Evolutionary conservation across 2,113 vertebrate species (phyloP).

Genomic region (Cebidichthys violaceus): DNA sequence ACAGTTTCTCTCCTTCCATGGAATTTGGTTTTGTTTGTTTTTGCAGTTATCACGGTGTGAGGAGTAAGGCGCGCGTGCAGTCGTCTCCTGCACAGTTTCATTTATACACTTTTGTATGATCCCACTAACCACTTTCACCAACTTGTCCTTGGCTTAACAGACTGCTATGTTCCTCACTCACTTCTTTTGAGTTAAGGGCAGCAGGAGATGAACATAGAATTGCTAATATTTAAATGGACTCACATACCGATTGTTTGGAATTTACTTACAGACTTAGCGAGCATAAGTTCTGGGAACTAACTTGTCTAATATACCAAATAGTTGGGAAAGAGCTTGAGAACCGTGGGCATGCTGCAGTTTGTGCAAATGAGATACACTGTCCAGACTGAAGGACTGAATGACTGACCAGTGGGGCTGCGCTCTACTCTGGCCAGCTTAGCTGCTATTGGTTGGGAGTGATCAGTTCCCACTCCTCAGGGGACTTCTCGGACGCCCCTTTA

Average conservation of each 20-base stretch:
- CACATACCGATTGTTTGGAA: conserved; percentile 42
- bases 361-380: conserved; percentile 80
- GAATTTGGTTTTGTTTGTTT: conserved; percentile 47
- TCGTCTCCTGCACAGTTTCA: conserved; percentile 26
- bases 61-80: conserved; percentile 38
- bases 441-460: conserved; percentile 69
- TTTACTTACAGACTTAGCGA: conserved; percentile 52
- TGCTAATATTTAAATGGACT: conserved; percentile 45
- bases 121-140: conserved; percentile 21
- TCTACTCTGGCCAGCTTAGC: conserved; percentile 71
- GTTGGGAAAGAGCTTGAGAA: conserved; percentile 57
- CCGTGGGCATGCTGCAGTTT: conserved; percentile 60
- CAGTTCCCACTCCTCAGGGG: conserved; percentile 48
- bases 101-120: conserved; percentile 14
- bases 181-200: conserved; percentile 23
- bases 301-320: conserved; percentile 47
- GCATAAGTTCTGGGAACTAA: conserved; percentile 39
- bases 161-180: conserved; percentile 42
- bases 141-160: conserved; percentile 52
- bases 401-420: conserved; percentile 64
- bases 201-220: conserved; percentile 40
- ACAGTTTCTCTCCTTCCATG: conserved; percentile 44
- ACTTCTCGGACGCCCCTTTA: conserved; percentile 52
- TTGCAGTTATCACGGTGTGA: conserved; percentile 23
- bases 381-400: conserved; percentile 68